Evolutionary conservation across 2,797 vertebrate species (phyloP).

Genomic region (Paratrypauchen microcephalus): DNA sequence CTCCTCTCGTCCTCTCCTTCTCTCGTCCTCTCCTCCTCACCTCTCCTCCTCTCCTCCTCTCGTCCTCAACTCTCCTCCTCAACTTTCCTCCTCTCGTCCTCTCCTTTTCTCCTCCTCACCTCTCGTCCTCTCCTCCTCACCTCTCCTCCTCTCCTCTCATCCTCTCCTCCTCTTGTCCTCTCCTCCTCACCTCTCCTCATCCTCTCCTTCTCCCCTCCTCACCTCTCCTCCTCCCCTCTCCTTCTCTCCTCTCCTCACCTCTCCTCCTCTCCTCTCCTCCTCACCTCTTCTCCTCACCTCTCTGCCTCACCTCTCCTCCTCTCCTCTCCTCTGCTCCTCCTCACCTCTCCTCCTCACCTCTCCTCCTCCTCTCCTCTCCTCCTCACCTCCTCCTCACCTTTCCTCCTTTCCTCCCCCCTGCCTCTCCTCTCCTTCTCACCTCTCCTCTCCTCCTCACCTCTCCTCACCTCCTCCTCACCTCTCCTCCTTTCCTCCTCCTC

Average conservation of each 20-base stretch:
- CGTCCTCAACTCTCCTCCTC: constrained; percentile 3
- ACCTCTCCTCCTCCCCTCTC: constrained; percentile 11
- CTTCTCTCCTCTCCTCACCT: constrained; percentile 30
- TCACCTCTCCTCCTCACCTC: constrained; percentile 28
- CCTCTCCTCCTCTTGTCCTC: not conserved
- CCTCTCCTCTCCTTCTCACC: constrained; percentile 11
- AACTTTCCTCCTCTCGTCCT: constrained; percentile 21
- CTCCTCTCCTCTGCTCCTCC: not conserved
- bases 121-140: not conserved
- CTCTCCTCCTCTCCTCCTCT: too few species aligned
- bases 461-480: constrained; percentile 28
- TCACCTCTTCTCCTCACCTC: constrained; percentile 14
- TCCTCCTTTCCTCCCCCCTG: constrained; percentile 20
- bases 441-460: constrained; percentile 24
- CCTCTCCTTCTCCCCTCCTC: constrained; percentile 28
- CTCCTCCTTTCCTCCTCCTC: constrained; percentile 39
- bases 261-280: constrained; percentile 33
- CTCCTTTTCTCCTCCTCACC: constrained; percentile 28
- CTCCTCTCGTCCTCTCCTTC: constrained; percentile 11
- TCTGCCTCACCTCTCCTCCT: constrained; percentile 35
- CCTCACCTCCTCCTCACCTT: constrained; percentile 22
- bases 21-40: constrained; percentile 25
- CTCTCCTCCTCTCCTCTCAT: constrained; percentile 31
- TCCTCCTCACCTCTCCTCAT: constrained; percentile 32
- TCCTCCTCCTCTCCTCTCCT: constrained; percentile 27